A percentile compares a stretch with the other conserved stretches of the same genome.
phyloP scores from a whole-genome alignment of 1,140 invertebrate genomes.

The Babylonia areolata region DNA sequence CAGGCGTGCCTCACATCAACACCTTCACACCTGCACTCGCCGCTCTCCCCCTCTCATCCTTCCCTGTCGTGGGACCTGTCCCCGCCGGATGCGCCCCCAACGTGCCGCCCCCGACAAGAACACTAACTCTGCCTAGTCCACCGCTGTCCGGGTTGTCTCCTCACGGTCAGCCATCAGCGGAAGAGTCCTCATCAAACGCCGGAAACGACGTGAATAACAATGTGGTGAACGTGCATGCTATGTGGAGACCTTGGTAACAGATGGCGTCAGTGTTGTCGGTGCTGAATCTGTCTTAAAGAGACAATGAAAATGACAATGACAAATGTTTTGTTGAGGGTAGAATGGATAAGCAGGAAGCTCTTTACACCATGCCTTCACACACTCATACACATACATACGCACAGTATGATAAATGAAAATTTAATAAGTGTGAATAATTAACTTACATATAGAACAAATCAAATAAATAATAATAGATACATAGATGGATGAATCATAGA shows the following conservation, averaged over 20 bases:
- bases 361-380: too few species aligned
- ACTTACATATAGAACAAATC: too few species aligned
- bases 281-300: too few species aligned
- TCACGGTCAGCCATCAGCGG: neutral
- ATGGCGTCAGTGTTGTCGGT: too few species aligned
- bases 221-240: neutral
- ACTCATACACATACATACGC: too few species aligned
- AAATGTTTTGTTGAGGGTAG: too few species aligned
- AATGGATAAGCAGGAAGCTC: too few species aligned
- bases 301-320: too few species aligned
- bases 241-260: slow-evolving; percentile 36
- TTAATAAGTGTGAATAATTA: too few species aligned
- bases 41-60: neutral
- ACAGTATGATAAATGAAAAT: too few species aligned
- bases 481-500: too few species aligned
- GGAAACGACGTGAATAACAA: slow-evolving; percentile 34
- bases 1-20: neutral
- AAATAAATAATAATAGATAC: too few species aligned
- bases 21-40: neutral
- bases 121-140: neutral
- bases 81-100: neutral
- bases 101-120: neutral
- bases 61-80: neutral
- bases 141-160: neutral
- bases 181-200: neutral